These are phyloP conservation scores for Strix uralensis DNA, from an alignment of 2,113 vertebrate genomes.

Conservation along the genomic window DNA sequence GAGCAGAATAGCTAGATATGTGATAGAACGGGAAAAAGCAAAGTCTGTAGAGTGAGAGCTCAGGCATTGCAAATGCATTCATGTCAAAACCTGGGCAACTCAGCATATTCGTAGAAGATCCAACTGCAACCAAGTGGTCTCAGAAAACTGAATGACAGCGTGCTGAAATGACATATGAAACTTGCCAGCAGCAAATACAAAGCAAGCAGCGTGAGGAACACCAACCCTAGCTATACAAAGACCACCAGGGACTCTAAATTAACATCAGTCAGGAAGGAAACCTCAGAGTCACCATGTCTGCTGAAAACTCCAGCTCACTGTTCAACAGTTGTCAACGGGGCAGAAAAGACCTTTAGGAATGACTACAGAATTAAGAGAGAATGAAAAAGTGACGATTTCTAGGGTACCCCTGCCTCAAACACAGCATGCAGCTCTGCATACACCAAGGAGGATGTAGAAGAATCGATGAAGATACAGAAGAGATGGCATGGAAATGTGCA, in stretches of 20 bases:
- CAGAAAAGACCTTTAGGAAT: background rate
- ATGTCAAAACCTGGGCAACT: background rate
- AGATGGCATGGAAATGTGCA: rapidly evolving
- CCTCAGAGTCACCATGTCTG: background rate
- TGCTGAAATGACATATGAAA: background rate
- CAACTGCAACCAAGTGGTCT: background rate
- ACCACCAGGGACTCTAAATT: background rate
- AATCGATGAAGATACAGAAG: background rate
- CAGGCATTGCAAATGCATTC: background rate
- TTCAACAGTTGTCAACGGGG: background rate
- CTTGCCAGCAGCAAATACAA: background rate
- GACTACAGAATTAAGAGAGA: background rate
- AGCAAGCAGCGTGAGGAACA: background rate
- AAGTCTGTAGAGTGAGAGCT: background rate
- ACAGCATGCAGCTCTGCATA: background rate
- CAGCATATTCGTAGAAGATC: background rate
- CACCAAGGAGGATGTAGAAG: background rate
- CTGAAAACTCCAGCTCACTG: background rate
- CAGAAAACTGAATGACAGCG: background rate
- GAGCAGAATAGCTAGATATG: background rate
- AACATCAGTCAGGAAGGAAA: background rate
- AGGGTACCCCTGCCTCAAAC: background rate
- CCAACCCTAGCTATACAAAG: background rate
- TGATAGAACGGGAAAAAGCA: background rate
- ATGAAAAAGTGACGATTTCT: background rate